These are phyloP conservation scores for Toxotes jaculatrix DNA, from an alignment of 2,113 vertebrate genomes.

Conservation along the genomic window DNA sequence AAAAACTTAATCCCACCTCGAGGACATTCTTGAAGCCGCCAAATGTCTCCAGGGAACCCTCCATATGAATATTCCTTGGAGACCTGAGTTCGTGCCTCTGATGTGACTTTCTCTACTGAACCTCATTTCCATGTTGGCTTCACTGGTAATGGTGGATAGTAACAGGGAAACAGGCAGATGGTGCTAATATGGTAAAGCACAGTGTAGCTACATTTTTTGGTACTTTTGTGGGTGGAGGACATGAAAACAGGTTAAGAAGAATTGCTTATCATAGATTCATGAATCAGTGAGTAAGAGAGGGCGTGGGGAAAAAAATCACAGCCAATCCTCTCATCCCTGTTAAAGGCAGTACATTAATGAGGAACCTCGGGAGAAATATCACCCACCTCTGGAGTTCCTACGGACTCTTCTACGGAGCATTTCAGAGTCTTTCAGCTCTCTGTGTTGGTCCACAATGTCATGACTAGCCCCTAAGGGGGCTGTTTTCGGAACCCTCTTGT, in stretches of 20 bases:
- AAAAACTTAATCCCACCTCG: slow-evolving; percentile 45
- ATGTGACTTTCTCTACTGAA: slow-evolving; percentile 38
- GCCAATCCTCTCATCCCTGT: background rate
- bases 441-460: background rate
- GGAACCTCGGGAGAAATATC: background rate
- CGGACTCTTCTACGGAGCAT: background rate
- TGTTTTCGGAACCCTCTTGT: too few species aligned
- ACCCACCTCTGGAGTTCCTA: background rate
- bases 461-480: too few species aligned
- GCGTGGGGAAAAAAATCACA: background rate
- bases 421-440: background rate
- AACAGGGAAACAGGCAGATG: slow-evolving; percentile 29
- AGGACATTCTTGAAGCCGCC: slow-evolving; percentile 50
- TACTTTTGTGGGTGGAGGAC: slow-evolving; percentile 4
- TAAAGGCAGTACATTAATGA: background rate
- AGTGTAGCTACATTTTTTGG: background rate
- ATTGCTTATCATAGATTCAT: slow-evolving; percentile 36
- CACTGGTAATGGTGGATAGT: slow-evolving; percentile 11
- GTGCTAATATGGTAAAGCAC: slow-evolving; percentile 21
- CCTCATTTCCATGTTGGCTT: slow-evolving; percentile 59
- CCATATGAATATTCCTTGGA: slow-evolving; percentile 52
- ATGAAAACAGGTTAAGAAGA: slow-evolving; percentile 11
- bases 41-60: slow-evolving; percentile 51
- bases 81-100: slow-evolving; percentile 41
- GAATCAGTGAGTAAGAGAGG: slow-evolving; percentile 1